phyloP scores from a whole-genome alignment of 2,797 vertebrate species.

The Naso thynnoides region DNA sequence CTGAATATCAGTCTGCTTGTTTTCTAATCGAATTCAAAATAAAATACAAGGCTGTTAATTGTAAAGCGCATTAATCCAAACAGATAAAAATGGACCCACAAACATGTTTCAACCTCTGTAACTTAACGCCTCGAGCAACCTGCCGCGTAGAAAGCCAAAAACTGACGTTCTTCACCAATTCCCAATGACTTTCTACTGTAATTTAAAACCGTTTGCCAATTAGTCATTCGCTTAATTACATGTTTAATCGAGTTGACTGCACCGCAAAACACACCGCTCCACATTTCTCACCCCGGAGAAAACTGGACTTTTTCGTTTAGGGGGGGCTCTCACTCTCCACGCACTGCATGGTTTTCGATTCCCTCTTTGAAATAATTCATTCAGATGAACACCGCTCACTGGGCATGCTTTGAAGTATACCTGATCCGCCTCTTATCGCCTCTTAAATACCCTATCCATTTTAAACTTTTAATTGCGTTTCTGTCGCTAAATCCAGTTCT shows the following conservation, averaged over 20 bases:
- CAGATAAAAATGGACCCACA: background rate
- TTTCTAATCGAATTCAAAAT: slow-evolving; percentile 6
- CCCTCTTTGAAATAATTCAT: slow-evolving; percentile 73
- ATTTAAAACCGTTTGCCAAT: background rate
- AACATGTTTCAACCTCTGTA: background rate
- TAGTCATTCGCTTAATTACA: slow-evolving; percentile 39
- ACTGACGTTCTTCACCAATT: background rate
- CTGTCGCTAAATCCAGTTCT: slow-evolving; percentile 72
- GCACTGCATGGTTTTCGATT: slow-evolving; percentile 65
- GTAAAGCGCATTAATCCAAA: background rate
- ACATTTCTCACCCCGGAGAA: slow-evolving; percentile 48
- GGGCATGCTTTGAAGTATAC: slow-evolving; percentile 76
- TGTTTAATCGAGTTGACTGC: slow-evolving; percentile 45
- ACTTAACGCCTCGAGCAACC: background rate
- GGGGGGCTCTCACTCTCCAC: slow-evolving; percentile 57
- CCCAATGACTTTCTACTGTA: background rate
- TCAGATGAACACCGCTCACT: slow-evolving; percentile 68
- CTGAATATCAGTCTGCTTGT: background rate
- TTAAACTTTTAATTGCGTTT: slow-evolving; percentile 83
- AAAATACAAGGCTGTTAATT: background rate
- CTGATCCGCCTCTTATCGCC: slow-evolving; percentile 75
- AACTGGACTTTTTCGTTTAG: slow-evolving; percentile 18
- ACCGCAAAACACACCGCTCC: slow-evolving; percentile 41
- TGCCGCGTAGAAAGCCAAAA: background rate
- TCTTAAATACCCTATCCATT: slow-evolving; percentile 69